phyloP scores from a whole-genome alignment of 2,797 vertebrate species.

The Sebastes kiyomatsui region DNA sequence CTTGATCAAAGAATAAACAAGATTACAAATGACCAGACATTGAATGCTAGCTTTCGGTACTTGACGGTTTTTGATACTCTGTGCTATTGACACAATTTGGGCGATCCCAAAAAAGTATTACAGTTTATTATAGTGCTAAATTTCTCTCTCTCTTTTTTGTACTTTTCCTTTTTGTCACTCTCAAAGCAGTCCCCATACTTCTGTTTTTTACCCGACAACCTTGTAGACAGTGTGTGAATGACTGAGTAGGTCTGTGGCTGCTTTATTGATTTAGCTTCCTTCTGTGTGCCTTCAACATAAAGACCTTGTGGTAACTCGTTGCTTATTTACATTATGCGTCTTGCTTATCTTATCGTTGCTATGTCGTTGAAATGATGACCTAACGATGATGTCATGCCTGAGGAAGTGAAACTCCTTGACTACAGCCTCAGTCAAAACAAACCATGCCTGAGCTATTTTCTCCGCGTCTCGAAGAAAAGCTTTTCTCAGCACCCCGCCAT shows the following conservation, averaged over 20 bases:
- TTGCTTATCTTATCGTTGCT: not conserved
- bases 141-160: not conserved
- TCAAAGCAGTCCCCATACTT: not conserved
- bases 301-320: not conserved
- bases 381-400: constrained; percentile 45
- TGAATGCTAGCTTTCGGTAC: not conserved
- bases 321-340: constrained; percentile 1
- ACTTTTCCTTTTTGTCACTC: not conserved
- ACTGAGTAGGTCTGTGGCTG: not conserved
- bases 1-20: not conserved
- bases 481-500: not conserved
- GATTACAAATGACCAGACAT: not conserved
- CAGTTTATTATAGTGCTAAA: not conserved
- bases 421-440: constrained; percentile 40
- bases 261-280: not conserved
- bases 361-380: constrained; percentile 13
- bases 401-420: constrained; percentile 46
- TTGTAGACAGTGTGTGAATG: not conserved
- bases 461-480: not conserved
- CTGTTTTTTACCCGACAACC: not conserved
- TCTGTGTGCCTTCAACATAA: not conserved
- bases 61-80: not conserved
- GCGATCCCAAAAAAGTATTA: not conserved
- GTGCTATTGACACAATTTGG: not conserved
- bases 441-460: constrained; percentile 43